phyloP scores from a whole-genome alignment of 2,797 vertebrate species.

The Knipowitschia caucasica region DNA sequence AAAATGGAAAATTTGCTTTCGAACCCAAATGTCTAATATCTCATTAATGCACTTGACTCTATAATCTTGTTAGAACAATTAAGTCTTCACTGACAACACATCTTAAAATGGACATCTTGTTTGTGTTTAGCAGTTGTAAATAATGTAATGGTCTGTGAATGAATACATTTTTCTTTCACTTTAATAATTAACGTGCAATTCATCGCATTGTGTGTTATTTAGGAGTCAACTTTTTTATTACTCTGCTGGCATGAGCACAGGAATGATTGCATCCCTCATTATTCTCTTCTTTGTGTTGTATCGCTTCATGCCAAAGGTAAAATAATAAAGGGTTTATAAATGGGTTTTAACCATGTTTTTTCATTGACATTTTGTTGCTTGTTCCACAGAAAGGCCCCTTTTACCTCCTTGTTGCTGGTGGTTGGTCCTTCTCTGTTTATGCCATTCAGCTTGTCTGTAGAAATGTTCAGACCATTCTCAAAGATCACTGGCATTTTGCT shows the following conservation, averaged over 20 bases:
- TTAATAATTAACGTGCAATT: too few relatives aligned
- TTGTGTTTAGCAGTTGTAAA: too few relatives aligned
- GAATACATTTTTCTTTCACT: too few relatives aligned
- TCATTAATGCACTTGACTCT: too few relatives aligned
- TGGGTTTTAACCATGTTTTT: neutral
- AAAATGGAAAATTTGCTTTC: too few relatives aligned
- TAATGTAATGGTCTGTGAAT: too few relatives aligned
- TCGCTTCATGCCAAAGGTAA: conserved; percentile 88
- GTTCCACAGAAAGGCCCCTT: conserved; percentile 86
- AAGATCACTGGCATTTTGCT: conserved; percentile 85
- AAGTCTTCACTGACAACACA: too few relatives aligned
- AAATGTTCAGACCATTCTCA: conserved; percentile 86
- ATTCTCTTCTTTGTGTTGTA: conserved; percentile 86
- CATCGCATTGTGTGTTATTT: conserved; percentile 10
- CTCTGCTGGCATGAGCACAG: conserved; percentile 88
- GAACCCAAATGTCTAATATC: too few relatives aligned
- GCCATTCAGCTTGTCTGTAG: conserved; percentile 89
- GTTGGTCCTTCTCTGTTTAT: conserved; percentile 95
- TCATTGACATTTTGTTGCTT: conserved; percentile 23
- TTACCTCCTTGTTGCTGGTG: conserved; percentile 85
- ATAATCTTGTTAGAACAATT: too few relatives aligned
- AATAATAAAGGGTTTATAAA: neutral
- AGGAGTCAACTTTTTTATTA: conserved; percentile 95
- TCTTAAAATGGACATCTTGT: too few relatives aligned
- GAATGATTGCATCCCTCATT: conserved; percentile 88